A percentile compares a stretch with the other conserved stretches of the same genome.
Conservation (phyloP, 2,797 vertebrate species). For the Margarornis squamiger region DNA sequence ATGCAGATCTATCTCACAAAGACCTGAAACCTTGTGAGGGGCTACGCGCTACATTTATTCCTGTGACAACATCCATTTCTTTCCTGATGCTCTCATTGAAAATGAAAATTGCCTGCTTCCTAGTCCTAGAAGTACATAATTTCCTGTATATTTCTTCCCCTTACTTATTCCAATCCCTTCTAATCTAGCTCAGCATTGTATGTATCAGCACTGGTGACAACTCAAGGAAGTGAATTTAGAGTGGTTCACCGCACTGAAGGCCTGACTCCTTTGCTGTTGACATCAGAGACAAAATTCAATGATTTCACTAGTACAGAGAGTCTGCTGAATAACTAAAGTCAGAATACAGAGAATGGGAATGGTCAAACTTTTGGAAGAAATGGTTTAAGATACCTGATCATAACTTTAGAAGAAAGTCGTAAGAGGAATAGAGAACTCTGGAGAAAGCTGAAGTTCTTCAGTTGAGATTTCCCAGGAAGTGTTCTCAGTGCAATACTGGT, state of each 20-base stretch:
- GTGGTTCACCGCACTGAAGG: neutral
- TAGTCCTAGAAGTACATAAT: slow-evolving; percentile 15
- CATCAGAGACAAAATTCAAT: neutral
- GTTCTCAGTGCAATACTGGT: neutral
- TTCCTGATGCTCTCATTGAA: neutral
- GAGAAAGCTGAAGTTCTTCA: neutral
- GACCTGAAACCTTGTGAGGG: neutral
- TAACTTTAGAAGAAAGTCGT: neutral
- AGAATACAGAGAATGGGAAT: neutral
- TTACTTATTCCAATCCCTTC: slow-evolving; percentile 1
- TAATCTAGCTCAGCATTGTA: neutral
- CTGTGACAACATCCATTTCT: slow-evolving; percentile 5
- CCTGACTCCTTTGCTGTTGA: neutral
- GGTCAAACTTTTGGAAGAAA: neutral
- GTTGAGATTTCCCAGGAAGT: neutral
- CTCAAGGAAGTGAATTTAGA: slow-evolving; percentile 6
- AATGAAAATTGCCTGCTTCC: slow-evolving; percentile 32
- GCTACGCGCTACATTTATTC: slow-evolving; percentile 21
- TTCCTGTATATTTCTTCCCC: neutral
- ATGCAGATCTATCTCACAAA: slow-evolving; percentile 48
- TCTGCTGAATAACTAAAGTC: neutral
- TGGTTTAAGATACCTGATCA: neutral
- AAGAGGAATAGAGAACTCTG: neutral
- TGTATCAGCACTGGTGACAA: neutral
- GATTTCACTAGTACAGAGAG: neutral